phyloP scores from a whole-genome alignment of 2,797 vertebrate species.

The Columba guinea region DNA sequence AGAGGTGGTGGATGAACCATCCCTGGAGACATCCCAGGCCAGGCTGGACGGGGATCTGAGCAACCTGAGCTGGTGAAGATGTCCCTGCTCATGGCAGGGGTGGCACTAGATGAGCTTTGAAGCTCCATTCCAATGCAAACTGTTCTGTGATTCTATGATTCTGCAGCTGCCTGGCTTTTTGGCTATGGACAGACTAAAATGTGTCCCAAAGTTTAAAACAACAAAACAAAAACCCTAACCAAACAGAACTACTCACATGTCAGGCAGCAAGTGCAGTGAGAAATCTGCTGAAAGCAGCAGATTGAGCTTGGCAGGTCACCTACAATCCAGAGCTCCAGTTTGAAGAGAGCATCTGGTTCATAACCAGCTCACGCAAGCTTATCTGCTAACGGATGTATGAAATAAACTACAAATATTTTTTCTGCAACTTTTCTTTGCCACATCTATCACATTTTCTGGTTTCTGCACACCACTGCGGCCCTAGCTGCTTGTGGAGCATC shows the following conservation, averaged over 20 bases:
- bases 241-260: background rate
- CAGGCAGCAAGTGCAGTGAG: background rate
- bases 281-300: background rate
- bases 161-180: background rate
- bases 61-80: no score
- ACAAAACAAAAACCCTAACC: background rate
- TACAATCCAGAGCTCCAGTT: background rate
- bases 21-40: no score
- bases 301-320: background rate
- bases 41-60: no score
- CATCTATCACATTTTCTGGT: background rate
- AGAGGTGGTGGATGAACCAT: no score
- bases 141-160: background rate
- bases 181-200: background rate
- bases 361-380: background rate
- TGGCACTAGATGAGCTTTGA: no score
- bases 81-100: no score
- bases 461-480: background rate
- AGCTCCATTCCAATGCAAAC: no score
- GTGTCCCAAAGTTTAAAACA: background rate
- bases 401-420: background rate
- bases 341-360: background rate
- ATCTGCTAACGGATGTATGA: background rate
- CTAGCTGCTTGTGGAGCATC: background rate
- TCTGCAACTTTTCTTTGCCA: background rate